phyloP scores from a whole-genome alignment of 2,888 invertebrate genomes.

The Hypolimnas misippus region DNA sequence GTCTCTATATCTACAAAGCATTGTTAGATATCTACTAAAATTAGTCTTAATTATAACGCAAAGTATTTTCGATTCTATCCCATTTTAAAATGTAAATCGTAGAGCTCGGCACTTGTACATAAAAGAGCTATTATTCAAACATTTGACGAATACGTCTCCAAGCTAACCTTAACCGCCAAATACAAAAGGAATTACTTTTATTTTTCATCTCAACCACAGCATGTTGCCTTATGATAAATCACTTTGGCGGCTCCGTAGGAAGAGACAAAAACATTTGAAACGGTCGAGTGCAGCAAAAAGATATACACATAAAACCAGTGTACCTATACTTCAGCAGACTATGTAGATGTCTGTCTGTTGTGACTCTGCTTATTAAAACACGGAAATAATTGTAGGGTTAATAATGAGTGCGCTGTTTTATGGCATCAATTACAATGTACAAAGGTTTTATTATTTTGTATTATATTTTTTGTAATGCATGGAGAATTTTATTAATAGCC shows the following conservation, averaged over 20 bases:
- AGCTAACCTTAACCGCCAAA: slow-evolving; percentile 63
- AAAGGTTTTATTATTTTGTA: background rate
- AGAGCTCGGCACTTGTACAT: slow-evolving; percentile 6
- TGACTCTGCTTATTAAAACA: background rate
- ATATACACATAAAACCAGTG: slow-evolving; percentile 62
- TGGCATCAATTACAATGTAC: background rate
- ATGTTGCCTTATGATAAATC: slow-evolving; percentile 81
- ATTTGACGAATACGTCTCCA: slow-evolving; percentile 73
- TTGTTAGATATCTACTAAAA: background rate
- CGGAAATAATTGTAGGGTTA: background rate
- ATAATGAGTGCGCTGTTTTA: background rate
- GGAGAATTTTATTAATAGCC: background rate
- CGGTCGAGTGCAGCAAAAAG: slow-evolving; percentile 62
- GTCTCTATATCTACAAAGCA: background rate
- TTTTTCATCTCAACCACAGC: slow-evolving; percentile 77
- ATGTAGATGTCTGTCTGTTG: slow-evolving; percentile 32
- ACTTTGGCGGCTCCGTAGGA: slow-evolving; percentile 65
- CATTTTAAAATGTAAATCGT: slow-evolving; percentile 4
- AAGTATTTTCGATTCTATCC: background rate
- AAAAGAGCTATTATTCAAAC: slow-evolving; percentile 68
- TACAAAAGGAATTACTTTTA: slow-evolving; percentile 79
- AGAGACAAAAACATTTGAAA: slow-evolving; percentile 64
- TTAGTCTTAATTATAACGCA: background rate
- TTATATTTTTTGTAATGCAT: background rate
- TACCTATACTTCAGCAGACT: slow-evolving; percentile 59